A percentile compares a stretch with the other conserved stretches of the same genome.
phyloP scores from a whole-genome alignment of 2,797 vertebrate genomes.

The Bucorvus abyssinicus region DNA sequence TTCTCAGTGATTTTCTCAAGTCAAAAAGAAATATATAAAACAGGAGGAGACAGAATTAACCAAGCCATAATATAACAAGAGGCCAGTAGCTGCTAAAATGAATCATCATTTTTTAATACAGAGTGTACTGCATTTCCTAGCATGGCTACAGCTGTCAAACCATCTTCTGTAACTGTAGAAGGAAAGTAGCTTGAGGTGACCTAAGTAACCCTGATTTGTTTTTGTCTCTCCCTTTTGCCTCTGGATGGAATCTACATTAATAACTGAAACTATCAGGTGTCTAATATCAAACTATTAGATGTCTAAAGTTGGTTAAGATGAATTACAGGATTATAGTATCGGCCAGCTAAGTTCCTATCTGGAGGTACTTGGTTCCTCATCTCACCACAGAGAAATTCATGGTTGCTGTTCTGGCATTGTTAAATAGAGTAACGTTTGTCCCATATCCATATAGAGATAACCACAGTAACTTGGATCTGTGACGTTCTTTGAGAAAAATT shows the following conservation, averaged over 20 bases:
- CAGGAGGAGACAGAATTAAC: background rate
- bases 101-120: background rate
- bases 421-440: background rate
- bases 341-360: background rate
- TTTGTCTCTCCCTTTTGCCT: background rate
- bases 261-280: background rate
- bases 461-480: background rate
- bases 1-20: background rate
- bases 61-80: background rate
- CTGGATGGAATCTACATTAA: background rate
- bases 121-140: background rate
- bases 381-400: background rate
- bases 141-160: background rate
- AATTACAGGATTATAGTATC: background rate
- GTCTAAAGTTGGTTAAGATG: background rate
- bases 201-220: background rate
- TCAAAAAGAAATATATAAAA: background rate
- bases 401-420: background rate
- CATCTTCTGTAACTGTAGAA: background rate
- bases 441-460: background rate
- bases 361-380: background rate
- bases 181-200: background rate
- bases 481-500: background rate
- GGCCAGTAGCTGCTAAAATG: background rate
- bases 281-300: background rate